Conservation (phyloP, 2,113 vertebrate species). For the Ceuthmochares aereus region DNA sequence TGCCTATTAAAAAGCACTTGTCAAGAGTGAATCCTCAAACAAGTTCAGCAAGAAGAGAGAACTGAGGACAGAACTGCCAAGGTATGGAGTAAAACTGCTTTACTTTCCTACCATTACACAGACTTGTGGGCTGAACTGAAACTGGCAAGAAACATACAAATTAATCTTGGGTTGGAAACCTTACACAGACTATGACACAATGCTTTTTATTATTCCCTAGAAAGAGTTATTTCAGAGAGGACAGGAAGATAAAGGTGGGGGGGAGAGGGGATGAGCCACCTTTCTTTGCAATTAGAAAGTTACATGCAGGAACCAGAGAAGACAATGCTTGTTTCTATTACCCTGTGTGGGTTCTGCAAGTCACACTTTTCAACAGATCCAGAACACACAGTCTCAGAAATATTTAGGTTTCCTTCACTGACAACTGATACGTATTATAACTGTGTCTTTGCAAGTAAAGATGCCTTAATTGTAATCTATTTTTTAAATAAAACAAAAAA, state of each 20-base stretch:
- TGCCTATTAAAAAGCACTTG: slow-evolving; percentile 1
- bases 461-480: not conserved
- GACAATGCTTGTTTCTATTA: not conserved
- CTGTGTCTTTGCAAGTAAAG: not conserved
- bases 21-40: not conserved
- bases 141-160: not conserved
- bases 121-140: not conserved
- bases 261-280: not conserved
- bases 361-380: not conserved
- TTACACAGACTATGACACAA: not conserved
- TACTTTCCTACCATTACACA: not conserved
- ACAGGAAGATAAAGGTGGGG: not conserved
- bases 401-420: not conserved
- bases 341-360: not conserved
- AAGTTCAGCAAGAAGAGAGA: not conserved
- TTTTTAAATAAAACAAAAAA: not conserved
- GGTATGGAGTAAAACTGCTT: not conserved
- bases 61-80: not conserved
- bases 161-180: slow-evolving; percentile 4
- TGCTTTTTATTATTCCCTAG: slow-evolving; percentile 1
- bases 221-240: not conserved
- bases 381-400: not conserved
- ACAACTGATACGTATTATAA: not conserved
- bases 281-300: not conserved
- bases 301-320: not conserved